A percentile compares a stretch with the other conserved stretches of the same genome.
Conservation (phyloP, 1,140 invertebrate species). For the Meloidogyne hapla region DNA sequence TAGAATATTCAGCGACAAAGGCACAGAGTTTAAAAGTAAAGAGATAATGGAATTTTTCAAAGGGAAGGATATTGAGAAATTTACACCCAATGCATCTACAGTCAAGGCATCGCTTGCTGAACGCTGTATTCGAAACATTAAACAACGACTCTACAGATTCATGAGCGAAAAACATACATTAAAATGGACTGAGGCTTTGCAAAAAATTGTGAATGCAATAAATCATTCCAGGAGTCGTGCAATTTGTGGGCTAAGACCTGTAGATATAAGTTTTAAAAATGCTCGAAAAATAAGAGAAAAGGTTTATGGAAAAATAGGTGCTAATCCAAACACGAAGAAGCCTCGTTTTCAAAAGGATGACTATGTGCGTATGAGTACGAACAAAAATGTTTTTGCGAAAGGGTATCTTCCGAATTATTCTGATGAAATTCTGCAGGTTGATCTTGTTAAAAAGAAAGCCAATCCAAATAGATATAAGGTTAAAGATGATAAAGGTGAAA, state of each 20-base stretch:
- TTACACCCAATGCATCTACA: not conserved
- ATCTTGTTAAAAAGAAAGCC: not conserved
- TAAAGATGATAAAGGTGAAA: not conserved
- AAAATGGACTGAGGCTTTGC: constrained; percentile 36
- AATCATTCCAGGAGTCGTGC: constrained; percentile 31
- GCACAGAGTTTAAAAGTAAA: constrained; percentile 30
- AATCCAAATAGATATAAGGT: not conserved
- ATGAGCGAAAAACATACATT: constrained; percentile 32
- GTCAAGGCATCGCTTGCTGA: constrained; percentile 41
- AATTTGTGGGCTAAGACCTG: constrained; percentile 26
- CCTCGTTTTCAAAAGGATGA: not conserved
- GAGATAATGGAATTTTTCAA: constrained; percentile 33
- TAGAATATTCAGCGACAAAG: constrained; percentile 25
- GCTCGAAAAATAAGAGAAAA: not conserved
- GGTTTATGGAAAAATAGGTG: not conserved
- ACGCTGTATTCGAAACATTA: constrained; percentile 37
- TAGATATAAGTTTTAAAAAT: constrained; percentile 27
- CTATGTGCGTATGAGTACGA: constrained; percentile 14
- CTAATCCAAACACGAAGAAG: not conserved
- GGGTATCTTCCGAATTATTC: constrained; percentile 25
- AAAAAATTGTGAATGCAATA: constrained; percentile 43
- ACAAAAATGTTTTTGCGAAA: constrained; percentile 19
- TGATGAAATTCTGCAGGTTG: constrained; percentile 33
- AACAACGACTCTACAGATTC: constrained; percentile 30
- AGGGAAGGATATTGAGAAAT: constrained; percentile 27